Evolutionary conservation across 1,140 invertebrate species (phyloP), one percentile per base, ranked within the genome.

Genomic region (Bombus turneri): DNA sequence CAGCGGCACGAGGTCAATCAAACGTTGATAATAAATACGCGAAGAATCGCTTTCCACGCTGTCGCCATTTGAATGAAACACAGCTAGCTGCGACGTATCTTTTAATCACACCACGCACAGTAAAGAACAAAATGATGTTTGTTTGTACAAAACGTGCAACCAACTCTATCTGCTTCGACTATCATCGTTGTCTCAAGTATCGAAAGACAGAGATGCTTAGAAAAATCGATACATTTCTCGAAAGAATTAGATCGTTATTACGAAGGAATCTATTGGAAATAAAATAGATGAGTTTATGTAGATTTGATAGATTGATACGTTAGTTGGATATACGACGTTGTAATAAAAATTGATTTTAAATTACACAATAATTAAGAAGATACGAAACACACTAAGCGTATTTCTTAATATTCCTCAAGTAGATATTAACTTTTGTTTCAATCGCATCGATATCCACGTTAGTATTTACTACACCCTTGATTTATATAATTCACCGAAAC

Each of bases 1-100:
- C 68, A 75, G 41, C 43, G 9, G 43, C 62, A 68, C 69, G 43
- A 41, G 69, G 85, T 39, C 68, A 81, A 91, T 88, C 84, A 81
- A 57, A 81, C 78, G 74, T 76, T 69, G 81, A 80, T 37, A 76
- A 75, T 28, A 13, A 1, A 53, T 9, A 25, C n/a, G 43, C 82
- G 41, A 25, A 28, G 22, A n/a, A 72, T 43, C 8, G 18, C 28
- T 43, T 73, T 43, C 71, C 18, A 22, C 18, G 37, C 28, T 9
- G 15, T 41, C 25, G 18, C 6, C 3, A 4, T 3, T 41, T 28
- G 10, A 71, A 71, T 13, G 28, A 15, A 28, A 69, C 66, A 8
- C 31, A 34, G 64, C 13, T 34, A 34, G 64, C 13, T 34, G 31
- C 8, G 22, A 22, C 22, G 10, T 15, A 22, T 6, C 22, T 28